Base-by-base conservation (phyloP, 2,113 vertebrate genomes). In the Cervus canadensis region DNA sequence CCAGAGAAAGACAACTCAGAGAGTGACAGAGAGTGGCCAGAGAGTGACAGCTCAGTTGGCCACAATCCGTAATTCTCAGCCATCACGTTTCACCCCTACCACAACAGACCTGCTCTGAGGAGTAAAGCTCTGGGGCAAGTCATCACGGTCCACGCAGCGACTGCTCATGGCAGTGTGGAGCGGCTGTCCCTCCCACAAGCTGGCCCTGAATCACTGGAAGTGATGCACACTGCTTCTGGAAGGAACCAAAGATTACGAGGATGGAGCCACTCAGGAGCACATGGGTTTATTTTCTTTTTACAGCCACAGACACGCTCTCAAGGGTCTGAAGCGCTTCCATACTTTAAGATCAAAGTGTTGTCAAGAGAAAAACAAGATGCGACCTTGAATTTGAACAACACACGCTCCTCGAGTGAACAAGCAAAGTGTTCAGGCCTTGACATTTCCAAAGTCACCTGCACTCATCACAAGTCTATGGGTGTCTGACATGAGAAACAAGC, bases 181-280 rank as follows among this genome's bases (percentile, higher is more conserved):
- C 9, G 79, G 11, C 33, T 5, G 9, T 45, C 79, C 78, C 57
- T 95, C 87, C 91, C 59, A 92, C 91, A 36, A 64, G 60, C 87
- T 79, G n/a, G 71, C 48, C 85, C 88, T 97, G 91, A 97, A 43
- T 97, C 94, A 79, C 54, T 59, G 36, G 54, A 76, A 86, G 50
- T 89, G 89, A 94, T 4, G 7, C 76, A 71, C 5, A 2, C 56
- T 60, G 19, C 5, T 36, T 88, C 89, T 67, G 79, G 13, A 36
- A 45, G 11, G 33, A 92, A 85, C 1, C 2, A 8, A 93, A 40
- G 56, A 54, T 84, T 9, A 16, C 78, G 59, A 6, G 40, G 25
- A 59, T 16, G 57, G 28, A 64, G 36, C 6, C 30, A 45, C 30
- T 15, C 67, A 5, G 13, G 30, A 93, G 33, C 64, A 43, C 26